Base-by-base conservation (phyloP, 2,113 vertebrate genomes). In the Hylia prasina region DNA sequence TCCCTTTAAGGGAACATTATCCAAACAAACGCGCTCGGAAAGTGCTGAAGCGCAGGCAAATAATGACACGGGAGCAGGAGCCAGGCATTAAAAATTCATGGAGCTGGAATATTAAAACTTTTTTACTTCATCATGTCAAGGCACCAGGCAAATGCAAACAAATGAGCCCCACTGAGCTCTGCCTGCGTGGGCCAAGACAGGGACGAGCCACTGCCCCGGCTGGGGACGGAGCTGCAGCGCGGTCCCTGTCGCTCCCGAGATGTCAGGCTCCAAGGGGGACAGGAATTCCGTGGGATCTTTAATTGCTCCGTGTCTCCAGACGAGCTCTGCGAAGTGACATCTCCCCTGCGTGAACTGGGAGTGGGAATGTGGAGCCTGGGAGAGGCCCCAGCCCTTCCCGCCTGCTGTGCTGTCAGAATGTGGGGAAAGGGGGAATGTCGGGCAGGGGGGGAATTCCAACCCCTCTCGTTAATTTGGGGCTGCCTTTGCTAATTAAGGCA, bases 81-180 rank as follows among this genome's bases (percentile, higher is more conserved):
- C 96, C 95, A 90, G 90, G 92, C 96, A 97, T 97, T 96, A 97
- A 97, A 97, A 90, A 97, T 97, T 97, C 96, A 97, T 97, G 89
- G 31, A 6, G 61, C 85, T 27, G 78, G 82, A 96, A 97, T 97
- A 97, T 97, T 97, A 97, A 96, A 97, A 97, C 97, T 97, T 97
- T 97, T 97, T 93, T 90, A 95, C 90, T 96, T 95, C 92, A 92
- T 97, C 96, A 93, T 82, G 92, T 97, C 95, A 96, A 94, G 95
- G 94, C 95, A 95, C 82, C 89, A 82, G 85, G 94, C 92, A 87
- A 97, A 97, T 90, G 92, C 94, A 95, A 96, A 95, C 93, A 95
- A 93, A 97, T 80, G 95, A 96, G 96, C 86, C 93, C 94, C 82
- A 58, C 92, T 18, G 89, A 94, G 95, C 42, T 4, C 82, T 61